Evolutionary conservation across 2,888 invertebrate species (phyloP).

Genomic region (Mesorhabditis sp.): DNA sequence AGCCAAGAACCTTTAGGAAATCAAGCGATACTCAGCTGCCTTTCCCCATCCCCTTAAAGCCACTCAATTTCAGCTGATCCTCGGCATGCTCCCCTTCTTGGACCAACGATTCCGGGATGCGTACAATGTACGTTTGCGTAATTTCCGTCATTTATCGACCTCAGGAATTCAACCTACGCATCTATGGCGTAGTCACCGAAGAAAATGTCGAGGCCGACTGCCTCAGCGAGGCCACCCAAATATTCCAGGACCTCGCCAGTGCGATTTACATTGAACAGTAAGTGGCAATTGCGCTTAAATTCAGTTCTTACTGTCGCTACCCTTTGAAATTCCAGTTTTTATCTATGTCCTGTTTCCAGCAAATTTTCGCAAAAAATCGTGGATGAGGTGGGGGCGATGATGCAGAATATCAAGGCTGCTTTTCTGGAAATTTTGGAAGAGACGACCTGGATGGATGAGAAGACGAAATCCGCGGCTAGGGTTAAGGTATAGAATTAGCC

Average conservation of each 20-base stretch:
- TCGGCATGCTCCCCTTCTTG: neutral
- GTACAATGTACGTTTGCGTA: neutral
- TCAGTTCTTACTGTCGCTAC: neutral
- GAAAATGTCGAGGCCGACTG: neutral
- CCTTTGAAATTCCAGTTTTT: neutral
- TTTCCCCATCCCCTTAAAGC: no score
- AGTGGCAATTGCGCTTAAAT: neutral
- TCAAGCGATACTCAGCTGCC: no score
- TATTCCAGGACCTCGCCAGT: neutral
- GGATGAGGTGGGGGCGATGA: neutral
- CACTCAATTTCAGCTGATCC: neutral
- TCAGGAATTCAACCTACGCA: neutral
- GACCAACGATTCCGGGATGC: neutral
- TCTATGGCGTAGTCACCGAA: neutral
- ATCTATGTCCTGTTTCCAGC: no score
- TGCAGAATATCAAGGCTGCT: neutral
- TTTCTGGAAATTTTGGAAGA: conserved; percentile 1
- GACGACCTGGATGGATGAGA: neutral
- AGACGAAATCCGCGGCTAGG: neutral
- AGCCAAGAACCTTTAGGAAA: neutral
- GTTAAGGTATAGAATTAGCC: no score
- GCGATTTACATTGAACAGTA: neutral
- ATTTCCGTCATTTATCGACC: neutral
- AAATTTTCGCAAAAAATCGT: neutral
- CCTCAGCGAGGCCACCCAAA: neutral